These are phyloP conservation scores for Erinaceus europaeus DNA, from an alignment of 2,113 vertebrate genomes.

Conservation along the genomic window DNA sequence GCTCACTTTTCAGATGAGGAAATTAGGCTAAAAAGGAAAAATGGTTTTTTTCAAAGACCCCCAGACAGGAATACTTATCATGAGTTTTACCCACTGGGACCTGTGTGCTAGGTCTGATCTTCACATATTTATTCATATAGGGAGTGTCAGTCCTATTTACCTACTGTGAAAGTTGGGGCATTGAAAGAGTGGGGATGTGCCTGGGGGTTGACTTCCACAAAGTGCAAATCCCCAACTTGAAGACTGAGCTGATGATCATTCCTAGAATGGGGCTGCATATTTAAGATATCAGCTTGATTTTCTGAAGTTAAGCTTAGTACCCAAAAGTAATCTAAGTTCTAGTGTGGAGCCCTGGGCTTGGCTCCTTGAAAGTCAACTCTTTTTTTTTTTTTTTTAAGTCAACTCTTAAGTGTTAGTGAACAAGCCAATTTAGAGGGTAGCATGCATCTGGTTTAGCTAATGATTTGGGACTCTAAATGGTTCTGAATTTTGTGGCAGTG, in stretches of 20 bases:
- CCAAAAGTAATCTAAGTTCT: neutral
- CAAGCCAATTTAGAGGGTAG: neutral
- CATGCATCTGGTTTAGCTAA: neutral
- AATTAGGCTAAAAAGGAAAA: neutral
- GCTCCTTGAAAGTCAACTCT: too few relatives aligned
- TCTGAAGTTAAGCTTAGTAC: neutral
- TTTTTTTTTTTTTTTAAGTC: too few relatives aligned
- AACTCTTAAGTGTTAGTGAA: too few relatives aligned
- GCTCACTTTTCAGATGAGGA: neutral
- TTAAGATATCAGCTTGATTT: neutral
- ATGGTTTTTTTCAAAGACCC: neutral
- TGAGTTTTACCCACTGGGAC: neutral
- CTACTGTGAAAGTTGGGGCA: neutral
- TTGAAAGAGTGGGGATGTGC: neutral
- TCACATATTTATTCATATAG: accelerated
- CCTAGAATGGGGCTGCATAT: neutral
- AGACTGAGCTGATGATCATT: neutral
- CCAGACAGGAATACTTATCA: neutral
- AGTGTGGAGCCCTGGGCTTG: neutral
- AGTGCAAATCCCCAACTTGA: neutral
- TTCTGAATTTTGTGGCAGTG: too few relatives aligned
- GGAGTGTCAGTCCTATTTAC: neutral
- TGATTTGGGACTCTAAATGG: neutral
- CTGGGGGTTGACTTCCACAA: neutral
- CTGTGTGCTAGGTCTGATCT: neutral